Percentiles rank a stretch among this genome's conserved stretches.
Conservation (phyloP, 2,797 vertebrate species). For the Ctenopoma kingsleyae region DNA sequence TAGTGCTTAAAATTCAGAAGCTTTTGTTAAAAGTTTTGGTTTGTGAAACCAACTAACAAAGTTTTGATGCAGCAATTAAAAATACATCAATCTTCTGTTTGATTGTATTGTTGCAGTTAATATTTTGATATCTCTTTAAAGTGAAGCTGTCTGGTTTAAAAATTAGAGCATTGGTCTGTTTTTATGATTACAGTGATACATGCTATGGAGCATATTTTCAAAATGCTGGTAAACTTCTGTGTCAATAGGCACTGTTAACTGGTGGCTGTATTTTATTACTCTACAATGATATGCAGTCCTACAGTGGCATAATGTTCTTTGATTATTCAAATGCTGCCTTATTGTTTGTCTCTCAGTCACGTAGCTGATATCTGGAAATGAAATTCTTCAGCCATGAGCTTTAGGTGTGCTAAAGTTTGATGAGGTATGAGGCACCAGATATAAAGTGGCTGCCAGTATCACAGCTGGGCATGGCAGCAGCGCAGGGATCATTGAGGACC, state of each 20-base stretch:
- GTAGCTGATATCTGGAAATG: constrained; percentile 19
- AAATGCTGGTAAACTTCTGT: not conserved
- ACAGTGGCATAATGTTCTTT: not conserved
- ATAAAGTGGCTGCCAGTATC: constrained; percentile 30
- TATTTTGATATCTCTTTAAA: not conserved
- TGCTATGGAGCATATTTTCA: not conserved
- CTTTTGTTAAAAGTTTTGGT: constrained; percentile 34
- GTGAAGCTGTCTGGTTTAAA: not conserved
- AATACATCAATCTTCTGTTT: not conserved
- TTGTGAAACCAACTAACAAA: constrained; percentile 14
- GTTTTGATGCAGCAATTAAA: constrained; percentile 11
- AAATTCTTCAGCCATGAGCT: constrained; percentile 17
- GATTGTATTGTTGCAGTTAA: not conserved
- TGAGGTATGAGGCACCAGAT: constrained; percentile 13
- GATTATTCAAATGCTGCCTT: constrained; percentile 35
- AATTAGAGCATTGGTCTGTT: not conserved
- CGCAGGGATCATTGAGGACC: constrained; percentile 27
- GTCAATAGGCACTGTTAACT: not conserved
- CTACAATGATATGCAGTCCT: not conserved
- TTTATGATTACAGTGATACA: not conserved
- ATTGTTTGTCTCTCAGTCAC: constrained; percentile 26
- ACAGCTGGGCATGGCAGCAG: constrained; percentile 13
- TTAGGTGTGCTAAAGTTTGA: constrained; percentile 1
- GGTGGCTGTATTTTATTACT: not conserved
- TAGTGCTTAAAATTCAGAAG: constrained; percentile 9